Evolutionary conservation across 2,113 vertebrate species (phyloP).

Genomic region (Gopherus flavomarginatus): DNA sequence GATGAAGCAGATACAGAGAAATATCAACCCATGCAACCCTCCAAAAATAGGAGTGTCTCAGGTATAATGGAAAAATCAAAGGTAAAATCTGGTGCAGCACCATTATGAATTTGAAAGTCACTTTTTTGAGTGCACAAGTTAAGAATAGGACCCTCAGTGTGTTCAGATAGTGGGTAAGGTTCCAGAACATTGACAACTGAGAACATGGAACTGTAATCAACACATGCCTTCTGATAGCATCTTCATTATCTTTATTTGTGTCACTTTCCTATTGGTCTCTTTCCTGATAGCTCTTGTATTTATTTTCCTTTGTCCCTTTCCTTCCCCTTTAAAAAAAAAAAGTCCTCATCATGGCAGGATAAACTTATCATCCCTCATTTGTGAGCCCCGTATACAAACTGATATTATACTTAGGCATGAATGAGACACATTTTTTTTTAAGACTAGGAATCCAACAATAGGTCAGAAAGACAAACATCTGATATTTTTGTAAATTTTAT

Average conservation of each 20-base stretch:
- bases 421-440: background rate
- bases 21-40: background rate
- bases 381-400: background rate
- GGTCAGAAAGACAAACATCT: background rate
- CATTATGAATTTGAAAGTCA: background rate
- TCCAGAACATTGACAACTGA: background rate
- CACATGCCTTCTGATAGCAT: background rate
- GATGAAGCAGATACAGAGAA: background rate
- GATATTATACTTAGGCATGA: background rate
- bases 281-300: background rate
- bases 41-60: background rate
- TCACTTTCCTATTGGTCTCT: background rate
- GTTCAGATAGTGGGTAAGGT: background rate
- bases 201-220: background rate
- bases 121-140: background rate
- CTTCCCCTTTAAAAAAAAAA: background rate
- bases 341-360: background rate
- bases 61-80: background rate
- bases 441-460: background rate
- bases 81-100: background rate
- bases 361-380: background rate
- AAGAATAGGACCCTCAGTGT: background rate
- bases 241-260: background rate
- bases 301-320: background rate
- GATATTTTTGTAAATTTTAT: background rate